Conservation (phyloP, 2,888 invertebrate species). For the Dendrolimus houi region DNA sequence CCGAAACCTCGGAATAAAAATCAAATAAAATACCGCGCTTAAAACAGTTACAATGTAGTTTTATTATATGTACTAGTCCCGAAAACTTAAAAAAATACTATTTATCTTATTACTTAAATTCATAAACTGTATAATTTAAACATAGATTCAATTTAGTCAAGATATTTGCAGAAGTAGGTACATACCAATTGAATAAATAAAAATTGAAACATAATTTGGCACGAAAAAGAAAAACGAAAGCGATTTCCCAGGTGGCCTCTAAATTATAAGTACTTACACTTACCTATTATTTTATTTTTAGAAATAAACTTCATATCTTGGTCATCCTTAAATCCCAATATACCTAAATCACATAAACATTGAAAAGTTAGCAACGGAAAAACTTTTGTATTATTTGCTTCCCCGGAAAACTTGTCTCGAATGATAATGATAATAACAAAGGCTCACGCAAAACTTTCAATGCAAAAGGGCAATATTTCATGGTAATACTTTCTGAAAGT, state of each 20-base stretch:
- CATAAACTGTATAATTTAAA: no score
- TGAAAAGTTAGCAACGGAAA: slow-evolving; percentile 13
- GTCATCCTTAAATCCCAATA: background rate
- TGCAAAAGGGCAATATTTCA: slow-evolving; percentile 32
- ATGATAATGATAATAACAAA: slow-evolving; percentile 23
- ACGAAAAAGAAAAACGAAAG: no score
- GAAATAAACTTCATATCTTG: background rate
- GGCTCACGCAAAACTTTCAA: slow-evolving; percentile 23
- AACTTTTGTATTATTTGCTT: slow-evolving; percentile 25
- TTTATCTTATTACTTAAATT: no score
- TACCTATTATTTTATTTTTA: background rate
- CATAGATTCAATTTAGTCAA: no score
- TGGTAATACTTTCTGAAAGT: slow-evolving; percentile 32
- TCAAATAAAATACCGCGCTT: no score
- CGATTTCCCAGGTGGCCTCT: background rate
- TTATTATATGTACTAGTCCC: no score
- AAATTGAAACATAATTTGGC: no score
- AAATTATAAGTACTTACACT: background rate
- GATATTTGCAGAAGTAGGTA: no score
- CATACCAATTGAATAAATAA: no score
- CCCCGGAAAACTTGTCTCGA: slow-evolving; percentile 19
- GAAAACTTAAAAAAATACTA: no score
- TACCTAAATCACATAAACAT: slow-evolving; percentile 11
- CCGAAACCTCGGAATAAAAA: no score
- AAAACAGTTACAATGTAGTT: no score